phyloP scores from a whole-genome alignment of 2,888 invertebrate species.

The Brenthis hecate region DNA sequence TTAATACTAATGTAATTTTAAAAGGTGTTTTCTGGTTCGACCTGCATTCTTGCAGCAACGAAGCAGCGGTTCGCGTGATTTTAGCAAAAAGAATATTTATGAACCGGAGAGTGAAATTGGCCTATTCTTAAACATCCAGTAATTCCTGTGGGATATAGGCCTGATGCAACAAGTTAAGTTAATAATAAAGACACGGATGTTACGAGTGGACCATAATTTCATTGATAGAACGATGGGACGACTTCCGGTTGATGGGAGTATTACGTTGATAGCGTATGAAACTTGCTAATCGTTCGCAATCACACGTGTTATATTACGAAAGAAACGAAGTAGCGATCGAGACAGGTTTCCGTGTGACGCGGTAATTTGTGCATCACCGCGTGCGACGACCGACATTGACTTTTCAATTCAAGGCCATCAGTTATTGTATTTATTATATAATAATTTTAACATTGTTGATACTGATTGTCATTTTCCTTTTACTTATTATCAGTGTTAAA shows the following conservation, averaged over 20 bases:
- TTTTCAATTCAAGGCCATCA: constrained; percentile 63
- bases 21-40: too few species aligned
- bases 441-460: constrained; percentile 18
- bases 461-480: neutral
- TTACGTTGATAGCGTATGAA: constrained; percentile 6
- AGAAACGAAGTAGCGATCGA: constrained; percentile 30
- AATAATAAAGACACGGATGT: neutral
- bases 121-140: too few species aligned
- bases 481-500: neutral
- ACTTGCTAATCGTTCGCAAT: constrained; percentile 13
- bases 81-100: too few species aligned
- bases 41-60: too few species aligned
- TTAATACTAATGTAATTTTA: too few species aligned
- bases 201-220: neutral
- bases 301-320: constrained; percentile 23
- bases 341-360: constrained; percentile 54
- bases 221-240: constrained; percentile 7
- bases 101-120: too few species aligned
- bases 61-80: too few species aligned
- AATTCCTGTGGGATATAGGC: too few species aligned
- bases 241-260: neutral
- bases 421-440: constrained; percentile 48
- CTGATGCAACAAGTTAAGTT: too few species aligned
- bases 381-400: constrained; percentile 58
- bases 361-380: constrained; percentile 54